A percentile compares a stretch with the other conserved stretches of the same genome.
Conservation (phyloP, 2,888 invertebrate genomes). For the Craniophora ligustri region DNA sequence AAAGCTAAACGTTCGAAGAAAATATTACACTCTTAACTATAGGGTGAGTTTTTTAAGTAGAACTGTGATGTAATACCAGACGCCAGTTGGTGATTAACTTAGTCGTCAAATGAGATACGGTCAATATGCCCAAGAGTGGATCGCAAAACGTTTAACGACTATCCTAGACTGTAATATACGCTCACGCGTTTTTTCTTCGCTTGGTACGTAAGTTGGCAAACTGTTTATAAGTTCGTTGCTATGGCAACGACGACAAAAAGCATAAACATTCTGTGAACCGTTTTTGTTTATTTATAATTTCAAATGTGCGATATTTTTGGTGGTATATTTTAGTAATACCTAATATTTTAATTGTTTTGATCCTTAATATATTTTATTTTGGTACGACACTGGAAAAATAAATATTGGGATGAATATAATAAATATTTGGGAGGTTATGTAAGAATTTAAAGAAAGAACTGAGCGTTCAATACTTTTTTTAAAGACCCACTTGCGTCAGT, state of each 20-base stretch:
- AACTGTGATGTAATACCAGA: slow-evolving; percentile 42
- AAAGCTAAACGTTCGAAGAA: not conserved
- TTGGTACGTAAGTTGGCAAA: slow-evolving; percentile 4
- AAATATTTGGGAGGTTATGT: too few relatives aligned
- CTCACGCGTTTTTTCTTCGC: slow-evolving; percentile 30
- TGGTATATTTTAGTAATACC: too few relatives aligned
- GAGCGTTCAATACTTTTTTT: too few relatives aligned
- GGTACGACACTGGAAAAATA: too few relatives aligned
- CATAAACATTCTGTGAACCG: too few relatives aligned
- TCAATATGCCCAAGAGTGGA: slow-evolving; percentile 55
- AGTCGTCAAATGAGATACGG: slow-evolving; percentile 56
- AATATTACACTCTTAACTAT: slow-evolving; percentile 12
- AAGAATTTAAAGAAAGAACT: too few relatives aligned
- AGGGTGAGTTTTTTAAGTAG: slow-evolving; percentile 33
- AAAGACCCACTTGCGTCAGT: too few relatives aligned
- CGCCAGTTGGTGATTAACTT: slow-evolving; percentile 50
- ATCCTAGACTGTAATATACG: slow-evolving; percentile 39
- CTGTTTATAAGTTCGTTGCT: slow-evolving; percentile 1
- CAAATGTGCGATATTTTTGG: not conserved
- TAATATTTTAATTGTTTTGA: too few relatives aligned
- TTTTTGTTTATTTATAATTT: too few relatives aligned
- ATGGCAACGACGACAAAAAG: not conserved
- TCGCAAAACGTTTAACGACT: slow-evolving; percentile 56
- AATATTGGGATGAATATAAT: too few relatives aligned
- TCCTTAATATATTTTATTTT: too few relatives aligned